These are phyloP conservation scores for Cynopterus sphinx DNA, from an alignment of 2,797 vertebrate genomes.

Conservation along the genomic window DNA sequence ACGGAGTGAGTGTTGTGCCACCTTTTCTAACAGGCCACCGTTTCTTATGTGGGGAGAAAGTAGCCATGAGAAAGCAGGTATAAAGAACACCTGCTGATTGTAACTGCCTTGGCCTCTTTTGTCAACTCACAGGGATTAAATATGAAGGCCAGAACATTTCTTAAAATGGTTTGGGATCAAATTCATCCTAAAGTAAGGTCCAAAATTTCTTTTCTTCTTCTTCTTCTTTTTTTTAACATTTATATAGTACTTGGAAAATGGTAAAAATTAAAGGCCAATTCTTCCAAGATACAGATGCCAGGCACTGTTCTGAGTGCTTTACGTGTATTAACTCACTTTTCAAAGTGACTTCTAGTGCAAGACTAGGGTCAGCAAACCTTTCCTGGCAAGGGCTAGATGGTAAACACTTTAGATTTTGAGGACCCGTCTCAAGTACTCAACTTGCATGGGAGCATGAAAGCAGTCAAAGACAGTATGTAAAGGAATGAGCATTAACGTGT, in stretches of 20 bases:
- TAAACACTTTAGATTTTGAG: neutral
- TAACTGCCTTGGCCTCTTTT: neutral
- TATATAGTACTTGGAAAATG: neutral
- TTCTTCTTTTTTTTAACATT: neutral
- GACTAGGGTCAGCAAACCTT: neutral
- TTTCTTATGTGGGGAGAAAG: neutral
- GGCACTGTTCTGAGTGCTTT: neutral
- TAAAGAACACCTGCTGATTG: neutral
- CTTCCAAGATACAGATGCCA: neutral
- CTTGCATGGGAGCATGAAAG: neutral
- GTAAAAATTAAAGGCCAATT: neutral
- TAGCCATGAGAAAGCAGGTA: neutral
- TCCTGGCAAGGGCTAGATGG: neutral
- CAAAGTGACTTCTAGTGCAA: neutral
- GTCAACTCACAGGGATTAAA: neutral
- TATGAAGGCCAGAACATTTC: neutral
- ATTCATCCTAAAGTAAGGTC: neutral
- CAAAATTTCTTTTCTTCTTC: neutral
- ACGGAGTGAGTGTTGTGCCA: no score
- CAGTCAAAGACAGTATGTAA: neutral
- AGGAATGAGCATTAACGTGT: neutral
- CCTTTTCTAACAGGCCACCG: neutral
- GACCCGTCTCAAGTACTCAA: neutral
- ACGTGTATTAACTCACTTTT: neutral
- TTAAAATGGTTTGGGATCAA: neutral